Evolutionary conservation across 2,888 invertebrate species (phyloP).

Genomic region (Trilocha varians): DNA sequence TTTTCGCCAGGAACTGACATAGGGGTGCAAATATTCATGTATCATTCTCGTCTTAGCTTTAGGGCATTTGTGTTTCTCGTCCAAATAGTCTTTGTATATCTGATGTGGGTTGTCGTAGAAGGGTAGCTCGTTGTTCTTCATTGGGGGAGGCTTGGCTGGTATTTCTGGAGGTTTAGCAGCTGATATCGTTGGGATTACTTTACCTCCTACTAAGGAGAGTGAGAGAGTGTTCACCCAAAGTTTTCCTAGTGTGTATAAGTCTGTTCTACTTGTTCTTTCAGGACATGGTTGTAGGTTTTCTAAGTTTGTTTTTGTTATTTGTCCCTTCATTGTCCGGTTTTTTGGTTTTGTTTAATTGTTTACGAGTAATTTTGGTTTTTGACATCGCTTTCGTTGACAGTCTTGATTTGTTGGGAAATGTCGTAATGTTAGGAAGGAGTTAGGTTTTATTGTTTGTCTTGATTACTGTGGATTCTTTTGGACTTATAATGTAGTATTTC

Average conservation of each 20-base stretch:
- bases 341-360: conserved; percentile 8
- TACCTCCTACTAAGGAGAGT: conserved; percentile 25
- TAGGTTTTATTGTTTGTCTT: too few relatives aligned
- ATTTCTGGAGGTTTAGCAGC: conserved; percentile 19
- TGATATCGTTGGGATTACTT: conserved; percentile 34
- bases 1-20: conserved; percentile 24
- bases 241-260: conserved; percentile 34
- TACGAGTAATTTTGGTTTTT: conserved; percentile 22
- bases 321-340: neutral
- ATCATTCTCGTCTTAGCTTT: conserved; percentile 28
- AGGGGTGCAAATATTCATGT: conserved; percentile 31
- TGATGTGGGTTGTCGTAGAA: conserved; percentile 39
- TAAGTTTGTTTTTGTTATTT: neutral
- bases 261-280: too few relatives aligned
- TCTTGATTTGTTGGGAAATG: too few relatives aligned
- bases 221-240: conserved; percentile 35
- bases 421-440: too few relatives aligned
- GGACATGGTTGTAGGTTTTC: neutral
- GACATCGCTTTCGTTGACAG: conserved; percentile 7
- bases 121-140: conserved; percentile 47
- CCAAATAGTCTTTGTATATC: conserved; percentile 37
- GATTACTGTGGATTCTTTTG: too few relatives aligned
- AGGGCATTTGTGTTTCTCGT: conserved; percentile 26
- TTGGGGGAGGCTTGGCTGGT: conserved; percentile 37
- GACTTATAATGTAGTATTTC: too few relatives aligned